These are phyloP conservation scores for Zhuqinia jingwanae DNA, from an alignment of 2,888 invertebrate species.

Conservation along the genomic window DNA sequence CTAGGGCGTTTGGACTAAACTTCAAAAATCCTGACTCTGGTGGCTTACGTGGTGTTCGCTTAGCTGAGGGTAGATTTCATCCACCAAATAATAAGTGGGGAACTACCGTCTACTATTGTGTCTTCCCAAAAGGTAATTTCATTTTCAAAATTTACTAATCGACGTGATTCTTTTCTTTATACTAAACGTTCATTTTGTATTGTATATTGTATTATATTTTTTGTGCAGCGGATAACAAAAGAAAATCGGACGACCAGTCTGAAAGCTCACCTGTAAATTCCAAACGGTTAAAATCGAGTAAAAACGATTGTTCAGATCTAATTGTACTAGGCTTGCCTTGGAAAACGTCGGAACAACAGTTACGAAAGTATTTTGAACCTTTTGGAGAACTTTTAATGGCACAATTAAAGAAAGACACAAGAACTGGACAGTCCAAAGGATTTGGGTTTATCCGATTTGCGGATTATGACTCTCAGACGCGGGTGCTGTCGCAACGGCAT, in stretches of 20 bases:
- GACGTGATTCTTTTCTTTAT: no score
- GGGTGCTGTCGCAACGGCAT: slow-evolving; percentile 90
- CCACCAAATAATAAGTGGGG: slow-evolving; percentile 96
- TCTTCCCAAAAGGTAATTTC: slow-evolving; percentile 84
- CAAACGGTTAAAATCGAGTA: slow-evolving; percentile 93
- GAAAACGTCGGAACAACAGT: slow-evolving; percentile 96
- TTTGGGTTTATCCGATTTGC: slow-evolving; percentile 99
- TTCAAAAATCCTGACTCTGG: slow-evolving; percentile 96
- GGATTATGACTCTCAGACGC: slow-evolving; percentile 96
- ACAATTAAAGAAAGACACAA: slow-evolving; percentile 95
- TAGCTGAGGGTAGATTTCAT: slow-evolving; percentile 95
- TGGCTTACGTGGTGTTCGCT: slow-evolving; percentile 92
- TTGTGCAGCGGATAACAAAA: slow-evolving; percentile 89
- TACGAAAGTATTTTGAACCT: slow-evolving; percentile 97
- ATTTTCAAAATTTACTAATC: no score
- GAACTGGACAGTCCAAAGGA: slow-evolving; percentile 89
- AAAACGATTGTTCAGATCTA: slow-evolving; percentile 94
- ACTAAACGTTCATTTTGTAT: no score
- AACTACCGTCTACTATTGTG: slow-evolving; percentile 85
- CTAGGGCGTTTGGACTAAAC: slow-evolving; percentile 98
- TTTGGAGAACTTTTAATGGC: slow-evolving; percentile 96
- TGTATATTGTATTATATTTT: no score
- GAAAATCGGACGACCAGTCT: slow-evolving; percentile 96
- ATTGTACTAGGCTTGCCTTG: slow-evolving; percentile 91
- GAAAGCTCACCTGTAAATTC: slow-evolving; percentile 97